phyloP scores from a whole-genome alignment of 64 coral and sea anemone species.

The Stichodactyla mertensii region DNA sequence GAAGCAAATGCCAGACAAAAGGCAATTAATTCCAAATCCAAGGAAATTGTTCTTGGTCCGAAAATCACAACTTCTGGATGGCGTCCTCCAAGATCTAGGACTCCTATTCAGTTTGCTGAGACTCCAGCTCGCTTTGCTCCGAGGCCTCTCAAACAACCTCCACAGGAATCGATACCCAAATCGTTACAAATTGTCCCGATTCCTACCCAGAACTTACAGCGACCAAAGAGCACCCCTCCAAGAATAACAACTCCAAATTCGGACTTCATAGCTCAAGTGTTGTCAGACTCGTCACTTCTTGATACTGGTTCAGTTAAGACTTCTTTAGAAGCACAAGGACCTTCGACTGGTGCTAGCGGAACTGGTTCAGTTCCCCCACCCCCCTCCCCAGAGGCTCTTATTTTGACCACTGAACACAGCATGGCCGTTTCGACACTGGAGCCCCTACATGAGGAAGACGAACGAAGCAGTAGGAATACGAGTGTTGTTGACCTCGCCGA shows the following conservation, averaged over 20 bases:
- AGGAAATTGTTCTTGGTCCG: conserved; percentile 1
- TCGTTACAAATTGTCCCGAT: conserved; percentile 60
- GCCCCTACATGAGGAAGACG: conserved; percentile 72
- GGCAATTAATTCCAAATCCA: background rate
- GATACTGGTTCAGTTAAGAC: background rate
- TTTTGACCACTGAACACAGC: background rate
- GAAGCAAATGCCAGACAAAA: background rate
- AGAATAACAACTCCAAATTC: conserved; percentile 27
- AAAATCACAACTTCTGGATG: conserved; percentile 50
- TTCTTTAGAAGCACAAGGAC: conserved; percentile 13
- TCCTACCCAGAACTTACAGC: background rate
- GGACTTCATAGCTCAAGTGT: conserved; percentile 27
- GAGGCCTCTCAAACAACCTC: conserved; percentile 67
- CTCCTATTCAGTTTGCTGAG: conserved; percentile 68
- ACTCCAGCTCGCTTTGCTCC: conserved; percentile 60
- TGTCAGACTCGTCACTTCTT: conserved; percentile 57
- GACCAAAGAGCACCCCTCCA: conserved; percentile 68
- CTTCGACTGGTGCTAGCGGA: background rate
- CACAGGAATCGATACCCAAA: conserved; percentile 51
- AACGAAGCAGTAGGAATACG: conserved; percentile 49
- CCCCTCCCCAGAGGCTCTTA: conserved; percentile 61
- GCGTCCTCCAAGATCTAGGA: conserved; percentile 71
- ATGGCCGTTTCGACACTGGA: conserved; percentile 37
- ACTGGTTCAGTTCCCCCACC: conserved; percentile 66
- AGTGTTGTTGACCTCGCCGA: conserved; percentile 38